These are phyloP conservation scores for Eubasilissa regina DNA, from an alignment of 1,140 invertebrate species.

Conservation along the genomic window DNA sequence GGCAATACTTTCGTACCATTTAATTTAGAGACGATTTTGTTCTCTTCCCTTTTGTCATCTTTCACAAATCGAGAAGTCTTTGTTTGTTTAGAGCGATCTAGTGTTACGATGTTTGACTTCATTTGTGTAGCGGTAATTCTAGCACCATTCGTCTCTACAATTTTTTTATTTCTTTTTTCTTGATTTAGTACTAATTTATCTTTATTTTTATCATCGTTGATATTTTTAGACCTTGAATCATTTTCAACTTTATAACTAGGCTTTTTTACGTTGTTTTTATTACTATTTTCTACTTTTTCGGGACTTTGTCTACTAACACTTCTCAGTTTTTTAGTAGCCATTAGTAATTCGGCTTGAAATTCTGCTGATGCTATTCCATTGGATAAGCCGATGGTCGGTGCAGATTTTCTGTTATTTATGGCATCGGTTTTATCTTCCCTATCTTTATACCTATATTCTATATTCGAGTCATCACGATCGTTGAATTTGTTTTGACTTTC, in stretches of 20 bases:
- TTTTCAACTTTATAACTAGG: slow-evolving; percentile 35
- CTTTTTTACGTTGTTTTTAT: slow-evolving; percentile 37
- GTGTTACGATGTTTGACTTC: slow-evolving; percentile 53
- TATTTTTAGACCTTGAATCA: neutral
- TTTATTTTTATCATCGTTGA: slow-evolving; percentile 24
- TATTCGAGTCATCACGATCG: slow-evolving; percentile 46
- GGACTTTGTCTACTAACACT: slow-evolving; percentile 55
- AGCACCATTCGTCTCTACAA: slow-evolving; percentile 37
- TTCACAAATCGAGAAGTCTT: slow-evolving; percentile 62
- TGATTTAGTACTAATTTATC: slow-evolving; percentile 42
- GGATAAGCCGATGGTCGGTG: slow-evolving; percentile 72
- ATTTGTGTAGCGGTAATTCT: slow-evolving; percentile 40
- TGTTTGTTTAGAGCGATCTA: slow-evolving; percentile 54
- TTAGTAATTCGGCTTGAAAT: slow-evolving; percentile 79
- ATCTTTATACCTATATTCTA: slow-evolving; percentile 52
- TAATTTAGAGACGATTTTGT: slow-evolving; percentile 62
- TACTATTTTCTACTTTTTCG: slow-evolving; percentile 11
- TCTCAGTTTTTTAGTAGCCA: slow-evolving; percentile 77
- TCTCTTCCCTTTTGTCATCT: slow-evolving; percentile 64
- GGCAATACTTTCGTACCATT: slow-evolving; percentile 62
- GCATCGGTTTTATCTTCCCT: slow-evolving; percentile 49
- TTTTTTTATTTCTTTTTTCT: slow-evolving; percentile 45
- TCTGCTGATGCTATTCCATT: slow-evolving; percentile 78
- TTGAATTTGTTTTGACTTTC: slow-evolving; percentile 61
- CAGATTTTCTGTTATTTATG: slow-evolving; percentile 67